Conservation (phyloP, 2,797 vertebrate species). For the Brachyalestes nurse region DNA sequence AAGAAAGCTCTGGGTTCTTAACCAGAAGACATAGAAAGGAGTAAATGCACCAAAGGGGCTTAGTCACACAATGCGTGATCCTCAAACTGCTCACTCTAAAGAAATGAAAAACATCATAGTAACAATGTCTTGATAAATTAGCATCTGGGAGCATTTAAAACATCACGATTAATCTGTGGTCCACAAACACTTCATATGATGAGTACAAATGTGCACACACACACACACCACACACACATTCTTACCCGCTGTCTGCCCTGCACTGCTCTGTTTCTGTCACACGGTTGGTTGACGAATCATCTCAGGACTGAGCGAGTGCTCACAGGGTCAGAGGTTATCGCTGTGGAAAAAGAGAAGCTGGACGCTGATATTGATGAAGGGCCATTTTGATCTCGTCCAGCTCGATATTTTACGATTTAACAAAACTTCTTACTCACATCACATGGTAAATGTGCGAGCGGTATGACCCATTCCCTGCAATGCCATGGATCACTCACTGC, state of each 20-base stretch:
- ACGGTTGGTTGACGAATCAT: constrained; percentile 48
- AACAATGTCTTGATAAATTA: constrained; percentile 31
- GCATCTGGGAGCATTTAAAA: not conserved
- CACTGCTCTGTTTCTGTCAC: constrained; percentile 27
- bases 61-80: constrained; percentile 7
- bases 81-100: not conserved
- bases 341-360: constrained; percentile 46
- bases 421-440: constrained; percentile 49
- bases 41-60: constrained; percentile 12
- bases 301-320: constrained; percentile 45
- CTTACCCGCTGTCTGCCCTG: not conserved
- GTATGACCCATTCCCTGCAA: constrained; percentile 48
- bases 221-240: not conserved
- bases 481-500: constrained; percentile 54
- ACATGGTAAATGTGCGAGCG: constrained; percentile 42
- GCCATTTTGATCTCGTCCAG: constrained; percentile 49
- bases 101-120: not conserved
- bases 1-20: constrained; percentile 10
- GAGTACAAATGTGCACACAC: not conserved
- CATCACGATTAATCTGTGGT: not conserved
- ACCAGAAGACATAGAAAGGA: not conserved
- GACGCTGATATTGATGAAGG: constrained; percentile 49
- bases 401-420: constrained; percentile 50
- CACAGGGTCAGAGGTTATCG: constrained; percentile 53
- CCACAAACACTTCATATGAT: constrained; percentile 6